Evolutionary conservation across 2,113 vertebrate genomes (phyloP).

Genomic region (Passerina amoena): DNA sequence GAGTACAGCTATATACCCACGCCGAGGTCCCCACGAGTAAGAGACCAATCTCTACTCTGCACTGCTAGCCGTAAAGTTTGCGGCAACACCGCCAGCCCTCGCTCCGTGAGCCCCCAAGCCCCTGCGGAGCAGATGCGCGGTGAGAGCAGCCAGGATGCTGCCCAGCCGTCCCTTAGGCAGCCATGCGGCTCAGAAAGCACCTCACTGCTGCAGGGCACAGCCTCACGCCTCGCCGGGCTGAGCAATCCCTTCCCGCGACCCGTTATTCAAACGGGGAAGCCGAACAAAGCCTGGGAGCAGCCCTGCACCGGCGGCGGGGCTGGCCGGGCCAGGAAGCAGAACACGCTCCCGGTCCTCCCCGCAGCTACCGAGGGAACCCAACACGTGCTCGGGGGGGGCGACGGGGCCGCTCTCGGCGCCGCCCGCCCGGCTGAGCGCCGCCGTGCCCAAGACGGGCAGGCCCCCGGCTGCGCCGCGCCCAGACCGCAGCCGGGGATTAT

Average conservation of each 20-base stretch:
- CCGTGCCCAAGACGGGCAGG: neutral
- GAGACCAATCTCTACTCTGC: neutral
- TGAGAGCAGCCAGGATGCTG: neutral
- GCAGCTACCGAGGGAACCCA: neutral
- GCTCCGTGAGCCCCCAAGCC: neutral
- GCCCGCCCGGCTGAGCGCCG: neutral
- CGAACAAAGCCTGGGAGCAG: neutral
- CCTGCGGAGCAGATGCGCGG: accelerated
- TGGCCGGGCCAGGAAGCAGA: too few relatives aligned
- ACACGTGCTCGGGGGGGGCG: neutral
- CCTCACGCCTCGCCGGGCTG: neutral
- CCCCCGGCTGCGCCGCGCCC: neutral
- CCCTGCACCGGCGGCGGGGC: neutral
- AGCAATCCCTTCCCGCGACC: neutral
- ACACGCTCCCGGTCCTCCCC: too few relatives aligned
- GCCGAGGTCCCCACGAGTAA: accelerated
- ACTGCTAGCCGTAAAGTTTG: accelerated
- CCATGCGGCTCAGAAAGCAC: neutral
- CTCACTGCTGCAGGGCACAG: neutral
- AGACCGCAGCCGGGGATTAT: neutral
- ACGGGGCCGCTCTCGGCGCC: neutral
- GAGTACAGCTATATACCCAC: accelerated
- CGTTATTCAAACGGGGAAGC: neutral
- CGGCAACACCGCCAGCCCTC: accelerated
- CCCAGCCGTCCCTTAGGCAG: accelerated